Base-by-base conservation (phyloP, 2,797 vertebrate genomes). In the Sebastes hubbsi region DNA sequence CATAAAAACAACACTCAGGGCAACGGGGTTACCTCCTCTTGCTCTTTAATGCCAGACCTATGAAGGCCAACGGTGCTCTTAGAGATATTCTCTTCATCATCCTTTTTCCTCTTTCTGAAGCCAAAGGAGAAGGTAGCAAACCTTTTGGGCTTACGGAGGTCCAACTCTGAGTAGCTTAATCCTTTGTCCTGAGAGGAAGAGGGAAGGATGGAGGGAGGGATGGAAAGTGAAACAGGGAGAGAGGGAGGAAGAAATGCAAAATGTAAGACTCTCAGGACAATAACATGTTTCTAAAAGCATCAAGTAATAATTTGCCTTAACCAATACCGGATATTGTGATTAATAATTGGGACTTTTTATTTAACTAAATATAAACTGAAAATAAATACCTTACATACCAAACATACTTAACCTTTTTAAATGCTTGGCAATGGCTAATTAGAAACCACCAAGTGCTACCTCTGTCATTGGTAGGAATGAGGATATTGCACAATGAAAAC, bases 151-250 rank as follows among this genome's bases (percentile, higher is more conserved):
- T 92, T 94, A 3, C 74, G 80, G 1, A 94, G 92, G 73, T 94
- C 94, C 72, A 67, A 4, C 75, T 95, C 94, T 1, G 94, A 95
- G 79, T 75, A 87, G 81, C 93, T 95, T 60, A 93, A 52, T 5
- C 81, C 66, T 75, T 92, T 92, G n/a, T 5, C 69, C 93, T 94
- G 77, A 66, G 38, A 67, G 24, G 8, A 46, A n/a, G 13, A 76
- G 14, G 63, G 3, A 54, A 20, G 25, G 2, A 72, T 6, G 14
- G 25, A 34, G 18, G 6, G 34, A 80, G 4, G 8, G 34, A 80
- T n/a, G 4, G 9, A 69, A 0, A 34, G 32, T 54, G 6, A 27
- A 27, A 71, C 5, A 30, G 34, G 7, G 29, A 67, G 18, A 59
- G 22, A 76, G 18, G n/a, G 22, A 66, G 42, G 1, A 14, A 61